phyloP scores from a whole-genome alignment of 2,113 vertebrate genomes.

The Ptilonorhynchus violaceus region DNA sequence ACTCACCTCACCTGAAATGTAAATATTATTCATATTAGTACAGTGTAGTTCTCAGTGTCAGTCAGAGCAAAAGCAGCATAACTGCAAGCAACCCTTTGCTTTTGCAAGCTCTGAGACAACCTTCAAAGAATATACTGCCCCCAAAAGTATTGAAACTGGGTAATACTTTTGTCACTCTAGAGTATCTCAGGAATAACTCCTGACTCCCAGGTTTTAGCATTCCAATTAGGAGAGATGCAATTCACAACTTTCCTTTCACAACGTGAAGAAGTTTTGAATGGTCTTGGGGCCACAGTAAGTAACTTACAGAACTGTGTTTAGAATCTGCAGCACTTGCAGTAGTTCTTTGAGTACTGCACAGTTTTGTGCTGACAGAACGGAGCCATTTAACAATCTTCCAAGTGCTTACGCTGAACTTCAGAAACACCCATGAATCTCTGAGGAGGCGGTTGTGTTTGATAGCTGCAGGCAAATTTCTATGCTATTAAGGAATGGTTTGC shows the following conservation, averaged over 20 bases:
- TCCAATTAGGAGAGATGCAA: neutral
- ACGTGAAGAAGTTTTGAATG: neutral
- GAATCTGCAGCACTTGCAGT: neutral
- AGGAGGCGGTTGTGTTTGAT: neutral
- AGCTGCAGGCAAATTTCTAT: slow-evolving; percentile 17
- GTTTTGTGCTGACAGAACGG: neutral
- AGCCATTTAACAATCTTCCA: neutral
- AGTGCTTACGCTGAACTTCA: neutral
- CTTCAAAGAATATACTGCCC: neutral
- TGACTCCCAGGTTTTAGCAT: neutral
- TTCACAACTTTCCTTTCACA: neutral
- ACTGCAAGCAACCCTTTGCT: neutral
- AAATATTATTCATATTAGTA: neutral
- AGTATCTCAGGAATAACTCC: neutral
- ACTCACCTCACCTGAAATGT: neutral
- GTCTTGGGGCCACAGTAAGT: neutral
- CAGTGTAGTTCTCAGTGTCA: neutral
- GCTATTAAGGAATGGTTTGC: slow-evolving; percentile 6
- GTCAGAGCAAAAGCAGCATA: neutral
- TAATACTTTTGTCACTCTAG: neutral
- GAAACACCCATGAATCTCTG: neutral
- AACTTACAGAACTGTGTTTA: neutral
- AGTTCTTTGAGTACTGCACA: neutral
- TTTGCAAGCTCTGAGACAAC: neutral
- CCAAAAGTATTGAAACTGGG: neutral